Evolutionary conservation across 2,888 invertebrate species (phyloP).

Genomic region (Pammene aurita): DNA sequence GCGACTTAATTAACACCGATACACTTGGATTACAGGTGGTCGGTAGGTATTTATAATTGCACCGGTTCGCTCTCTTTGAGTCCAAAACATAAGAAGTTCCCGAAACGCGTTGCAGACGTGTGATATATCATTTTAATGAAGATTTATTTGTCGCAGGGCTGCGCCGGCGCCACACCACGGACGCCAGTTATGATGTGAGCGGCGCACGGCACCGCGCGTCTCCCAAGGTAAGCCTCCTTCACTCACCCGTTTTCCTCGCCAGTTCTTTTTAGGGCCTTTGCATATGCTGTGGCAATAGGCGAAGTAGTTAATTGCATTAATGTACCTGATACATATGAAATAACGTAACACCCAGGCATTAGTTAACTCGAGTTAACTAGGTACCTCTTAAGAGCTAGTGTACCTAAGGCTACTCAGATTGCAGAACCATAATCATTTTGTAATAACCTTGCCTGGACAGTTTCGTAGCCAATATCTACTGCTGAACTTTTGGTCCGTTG

Average conservation of each 20-base stretch:
- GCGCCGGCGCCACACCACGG: constrained; percentile 59
- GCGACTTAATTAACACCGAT: constrained; percentile 25
- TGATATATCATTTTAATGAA: constrained; percentile 35
- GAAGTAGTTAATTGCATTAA: constrained; percentile 27
- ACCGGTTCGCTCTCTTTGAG: background rate
- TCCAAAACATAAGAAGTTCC: constrained; percentile 21
- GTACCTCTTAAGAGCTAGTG: background rate
- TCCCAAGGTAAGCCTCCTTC: constrained; percentile 73
- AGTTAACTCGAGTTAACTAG: background rate
- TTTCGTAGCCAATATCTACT: background rate
- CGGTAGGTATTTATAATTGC: constrained; percentile 12
- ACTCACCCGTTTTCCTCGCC: constrained; percentile 48
- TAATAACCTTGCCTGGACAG: background rate
- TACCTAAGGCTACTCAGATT: constrained; percentile 1
- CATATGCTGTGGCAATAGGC: constrained; percentile 31
- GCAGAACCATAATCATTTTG: background rate
- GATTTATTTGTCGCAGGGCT: constrained; percentile 64
- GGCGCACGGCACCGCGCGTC: constrained; percentile 73
- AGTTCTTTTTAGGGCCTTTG: constrained; percentile 39
- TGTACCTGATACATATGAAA: constrained; percentile 33
- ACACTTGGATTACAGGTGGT: constrained; percentile 5
- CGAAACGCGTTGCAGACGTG: constrained; percentile 16
- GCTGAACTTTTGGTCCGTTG: constrained; percentile 21
- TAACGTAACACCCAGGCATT: constrained; percentile 9
- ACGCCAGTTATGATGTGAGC: constrained; percentile 80